Evolutionary conservation across 2,888 invertebrate genomes (phyloP).

Genomic region (Eubasilissa splendida): DNA sequence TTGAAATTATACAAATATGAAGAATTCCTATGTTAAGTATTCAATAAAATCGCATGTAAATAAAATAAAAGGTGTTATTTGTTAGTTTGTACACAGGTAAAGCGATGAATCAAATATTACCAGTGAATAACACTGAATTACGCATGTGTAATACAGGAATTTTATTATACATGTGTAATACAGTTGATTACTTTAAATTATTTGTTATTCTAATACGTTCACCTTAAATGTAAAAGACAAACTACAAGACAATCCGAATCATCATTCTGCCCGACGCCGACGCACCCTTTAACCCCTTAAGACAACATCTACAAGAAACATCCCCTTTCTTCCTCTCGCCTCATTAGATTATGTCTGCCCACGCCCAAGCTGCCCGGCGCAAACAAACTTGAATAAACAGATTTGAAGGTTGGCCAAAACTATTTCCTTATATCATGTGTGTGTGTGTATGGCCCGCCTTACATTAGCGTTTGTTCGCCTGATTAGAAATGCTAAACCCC

Average conservation of each 20-base stretch:
- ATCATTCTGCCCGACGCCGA: slow-evolving; percentile 15
- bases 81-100: too few relatives aligned
- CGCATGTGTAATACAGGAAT: too few relatives aligned
- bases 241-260: slow-evolving; percentile 29
- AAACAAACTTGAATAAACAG: slow-evolving; percentile 58
- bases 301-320: slow-evolving; percentile 31
- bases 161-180: too few relatives aligned
- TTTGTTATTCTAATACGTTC: too few relatives aligned
- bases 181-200: too few relatives aligned
- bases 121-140: too few relatives aligned
- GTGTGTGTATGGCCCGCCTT: slow-evolving; percentile 39
- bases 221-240: not conserved
- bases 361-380: slow-evolving; percentile 47
- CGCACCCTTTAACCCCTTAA: slow-evolving; percentile 13
- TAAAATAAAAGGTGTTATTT: too few relatives aligned
- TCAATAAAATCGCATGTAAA: too few relatives aligned
- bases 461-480: slow-evolving; percentile 53
- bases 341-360: slow-evolving; percentile 58
- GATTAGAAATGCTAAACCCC: slow-evolving; percentile 58
- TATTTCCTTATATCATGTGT: slow-evolving; percentile 52
- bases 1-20: too few relatives aligned
- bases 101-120: too few relatives aligned
- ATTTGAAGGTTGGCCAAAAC: slow-evolving; percentile 56
- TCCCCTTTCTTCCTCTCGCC: slow-evolving; percentile 52
- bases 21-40: too few relatives aligned